Base-by-base conservation (phyloP, 2,113 vertebrate species). In the Pomatostomus ruficeps region DNA sequence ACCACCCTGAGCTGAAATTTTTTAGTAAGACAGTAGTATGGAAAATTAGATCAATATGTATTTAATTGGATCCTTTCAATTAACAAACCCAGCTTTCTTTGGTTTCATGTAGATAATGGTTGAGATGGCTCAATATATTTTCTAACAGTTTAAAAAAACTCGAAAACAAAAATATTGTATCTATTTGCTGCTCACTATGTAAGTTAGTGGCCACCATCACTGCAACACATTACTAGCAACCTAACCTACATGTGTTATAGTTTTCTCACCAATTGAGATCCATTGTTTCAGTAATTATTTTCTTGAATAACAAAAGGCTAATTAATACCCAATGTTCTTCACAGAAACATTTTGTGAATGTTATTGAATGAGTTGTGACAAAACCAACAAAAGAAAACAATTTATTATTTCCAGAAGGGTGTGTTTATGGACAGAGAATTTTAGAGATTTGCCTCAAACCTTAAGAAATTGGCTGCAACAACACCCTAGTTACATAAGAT, bases 141-240 rank as follows among this genome's bases (percentile, higher is more conserved):
- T 73, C 55, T 57, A 74, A 17, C 14, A 45, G 3, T 65, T 89
- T 8, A 12, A n/a, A 36, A 35, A 43, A 6, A 3, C 1, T 0
- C 3, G 6, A 9, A 62, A 58, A 9, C 1, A 65, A 76, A 85
- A 68, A 68, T 35, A 16, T 16, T 19, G 24, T 33, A 12, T 2
- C 11, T 2, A 9, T 61, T 48, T 63, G 14, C 38, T 23, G 28
- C n/a, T 59, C 0, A 0, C 12, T 81, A 4, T 0, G 2, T 38
- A 26, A 70, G 4, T 61, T 54, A 43, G 26, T 51, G 31, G 28
- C 36, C 23, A 48, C 12, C 29, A 58, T n/a, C 22, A 14, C 6
- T 16, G 43, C 17, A 66, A 67, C 22, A 51, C 8, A 49, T 54
- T 26, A 23, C 14, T 51, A 66, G 23, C 54, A 88, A 58, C 7